A percentile compares a stretch with the other conserved stretches of the same genome.
These are phyloP conservation scores for Polypedilum vanderplanki DNA, from an alignment of 1,140 invertebrate species.

Conservation along the genomic window DNA sequence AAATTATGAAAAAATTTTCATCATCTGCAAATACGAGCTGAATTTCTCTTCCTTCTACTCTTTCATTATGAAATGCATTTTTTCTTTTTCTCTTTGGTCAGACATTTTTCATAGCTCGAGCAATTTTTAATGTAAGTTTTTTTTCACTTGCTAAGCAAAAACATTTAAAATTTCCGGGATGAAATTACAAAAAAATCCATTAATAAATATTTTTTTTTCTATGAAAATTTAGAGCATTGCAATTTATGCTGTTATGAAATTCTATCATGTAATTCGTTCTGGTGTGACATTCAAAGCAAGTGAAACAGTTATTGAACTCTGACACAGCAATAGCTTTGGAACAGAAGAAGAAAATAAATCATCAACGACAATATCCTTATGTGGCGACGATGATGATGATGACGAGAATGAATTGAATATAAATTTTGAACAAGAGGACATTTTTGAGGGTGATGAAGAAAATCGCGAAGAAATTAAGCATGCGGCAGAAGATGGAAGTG, in stretches of 20 bases:
- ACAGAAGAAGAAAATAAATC: slow-evolving; percentile 2
- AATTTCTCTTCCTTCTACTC: neutral
- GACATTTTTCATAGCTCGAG: slow-evolving; percentile 45
- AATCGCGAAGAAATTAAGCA: slow-evolving; percentile 33
- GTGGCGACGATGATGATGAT: neutral
- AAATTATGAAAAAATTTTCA: neutral
- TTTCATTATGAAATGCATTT: neutral
- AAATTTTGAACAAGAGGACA: slow-evolving; percentile 27
- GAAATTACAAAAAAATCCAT: neutral
- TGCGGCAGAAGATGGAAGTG: slow-evolving; percentile 42
- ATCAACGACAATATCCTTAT: neutral
- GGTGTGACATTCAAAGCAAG: neutral
- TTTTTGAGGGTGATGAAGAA: neutral
- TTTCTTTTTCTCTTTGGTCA: neutral
- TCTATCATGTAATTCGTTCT: slow-evolving; percentile 11
- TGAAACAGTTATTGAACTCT: slow-evolving; percentile 24
- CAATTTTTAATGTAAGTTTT: slow-evolving; percentile 46
- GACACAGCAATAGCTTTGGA: neutral
- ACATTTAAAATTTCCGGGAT: neutral
- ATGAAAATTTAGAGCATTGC: neutral
- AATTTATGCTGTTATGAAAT: slow-evolving; percentile 16
- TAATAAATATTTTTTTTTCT: neutral
- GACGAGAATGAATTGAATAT: slow-evolving; percentile 29
- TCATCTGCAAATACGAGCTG: neutral
- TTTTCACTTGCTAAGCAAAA: neutral